These are phyloP conservation scores for Balearica regulorum DNA, from an alignment of 2,797 vertebrate genomes.

Conservation along the genomic window DNA sequence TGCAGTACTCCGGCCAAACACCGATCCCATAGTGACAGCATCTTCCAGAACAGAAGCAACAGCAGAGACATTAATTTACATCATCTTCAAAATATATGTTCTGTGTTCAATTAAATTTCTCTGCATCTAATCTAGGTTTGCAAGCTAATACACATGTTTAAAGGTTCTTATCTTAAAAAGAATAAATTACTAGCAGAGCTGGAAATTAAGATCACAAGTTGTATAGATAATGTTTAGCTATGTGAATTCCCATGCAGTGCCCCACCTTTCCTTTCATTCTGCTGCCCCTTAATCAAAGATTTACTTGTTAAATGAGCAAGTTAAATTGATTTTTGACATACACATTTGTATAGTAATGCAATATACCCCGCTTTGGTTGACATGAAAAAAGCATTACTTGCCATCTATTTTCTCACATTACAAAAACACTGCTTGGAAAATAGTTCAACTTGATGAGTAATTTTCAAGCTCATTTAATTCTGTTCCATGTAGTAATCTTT, in stretches of 20 bases:
- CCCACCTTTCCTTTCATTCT: not conserved
- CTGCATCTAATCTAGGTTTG: not conserved
- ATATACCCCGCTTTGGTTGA: not conserved
- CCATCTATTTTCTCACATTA: not conserved
- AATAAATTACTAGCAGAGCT: not conserved
- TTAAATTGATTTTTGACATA: not conserved
- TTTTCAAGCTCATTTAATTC: not conserved
- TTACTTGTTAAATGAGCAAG: not conserved
- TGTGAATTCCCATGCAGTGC: not conserved
- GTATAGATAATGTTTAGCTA: not conserved
- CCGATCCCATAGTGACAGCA: slow-evolving; percentile 96
- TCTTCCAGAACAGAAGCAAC: slow-evolving; percentile 68
- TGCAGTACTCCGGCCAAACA: slow-evolving; percentile 95
- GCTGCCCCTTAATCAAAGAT: not conserved
- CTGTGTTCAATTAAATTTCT: not conserved
- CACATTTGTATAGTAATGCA: not conserved
- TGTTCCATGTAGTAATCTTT: not conserved
- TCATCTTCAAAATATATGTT: not conserved
- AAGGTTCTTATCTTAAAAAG: not conserved
- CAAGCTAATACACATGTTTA: not conserved
- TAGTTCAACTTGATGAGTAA: not conserved
- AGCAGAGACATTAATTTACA: not conserved
- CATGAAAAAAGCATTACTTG: not conserved
- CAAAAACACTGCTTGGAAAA: slow-evolving; percentile 8
- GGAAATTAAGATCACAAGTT: not conserved